Evolutionary conservation across 1,140 invertebrate genomes (phyloP), one percentile per base, ranked within the genome.

Genomic region (Latrodectus geometricus): DNA sequence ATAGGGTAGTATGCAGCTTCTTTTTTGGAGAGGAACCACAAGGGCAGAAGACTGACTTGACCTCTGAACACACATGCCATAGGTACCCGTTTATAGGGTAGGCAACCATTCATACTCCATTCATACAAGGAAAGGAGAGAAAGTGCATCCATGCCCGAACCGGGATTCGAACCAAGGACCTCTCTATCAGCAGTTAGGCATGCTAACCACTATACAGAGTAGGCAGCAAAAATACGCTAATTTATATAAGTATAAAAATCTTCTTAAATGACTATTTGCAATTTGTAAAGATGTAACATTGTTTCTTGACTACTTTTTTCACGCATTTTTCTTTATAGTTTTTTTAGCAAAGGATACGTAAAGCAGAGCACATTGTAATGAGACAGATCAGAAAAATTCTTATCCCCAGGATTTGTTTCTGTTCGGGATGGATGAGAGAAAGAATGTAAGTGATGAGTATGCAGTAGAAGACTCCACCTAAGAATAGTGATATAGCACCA

Each of bases 291-390:
- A 48, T 21, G 14, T 12, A 72, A n/a, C 7, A 23, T n/a, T n/a
- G 20, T 14, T 14, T 72, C 35, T n/a, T 72, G 20, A 72, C 21
- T 8, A 72, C 12, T 21, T 21, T 70, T 65, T n/a, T 3, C n/a
- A 0, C 4, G 23, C 12, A 70, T 17, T 35, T 12, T 17, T 17
- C 15, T 3, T 14, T 17, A 5, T 70, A 12, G 35, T 35, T 35
- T 35, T n/a, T 3, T 5, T 20, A 9, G 4, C 48, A 49, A 83
- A 83, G 80, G 80, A 83, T 83, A 83, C 80, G 54, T 12, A 83
- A 23, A 61, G 80, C 80, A 21, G 80, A 73, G n/a, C 80, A 83
- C 80, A 83, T 83, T 20, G 80, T 83, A 14, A 83, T 83, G n/a
- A 83, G 56, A 50, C 68, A 83, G 12, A 83, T 23, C 9, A 83